Conservation (phyloP, 2,113 vertebrate genomes). For the Rhinogobius similis region DNA sequence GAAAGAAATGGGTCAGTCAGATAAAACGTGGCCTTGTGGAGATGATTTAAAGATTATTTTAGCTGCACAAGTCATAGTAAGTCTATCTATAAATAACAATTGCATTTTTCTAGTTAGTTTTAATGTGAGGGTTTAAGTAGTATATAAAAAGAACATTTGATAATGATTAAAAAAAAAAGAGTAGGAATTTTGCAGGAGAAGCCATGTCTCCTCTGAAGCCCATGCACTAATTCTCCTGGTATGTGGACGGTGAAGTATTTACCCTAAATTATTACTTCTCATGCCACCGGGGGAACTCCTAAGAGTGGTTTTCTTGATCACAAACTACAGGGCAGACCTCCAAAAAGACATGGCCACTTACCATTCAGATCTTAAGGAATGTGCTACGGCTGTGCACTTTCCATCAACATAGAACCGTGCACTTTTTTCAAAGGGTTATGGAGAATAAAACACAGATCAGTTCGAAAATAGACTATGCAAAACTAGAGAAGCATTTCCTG, state of each 20-base stretch:
- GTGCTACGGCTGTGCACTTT: neutral
- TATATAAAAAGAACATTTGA: neutral
- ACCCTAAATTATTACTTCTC: slow-evolving; percentile 21
- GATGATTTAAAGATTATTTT: slow-evolving; percentile 10
- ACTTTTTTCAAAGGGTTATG: neutral
- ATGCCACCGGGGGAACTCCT: neutral
- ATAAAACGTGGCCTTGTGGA: slow-evolving; percentile 38
- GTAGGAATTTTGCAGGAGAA: slow-evolving; percentile 17
- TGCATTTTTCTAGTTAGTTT: neutral
- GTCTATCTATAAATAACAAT: neutral
- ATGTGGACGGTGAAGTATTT: slow-evolving; percentile 35
- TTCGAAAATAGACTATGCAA: neutral
- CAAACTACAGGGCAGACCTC: slow-evolving; percentile 8
- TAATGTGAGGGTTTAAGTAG: neutral
- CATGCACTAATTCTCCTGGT: slow-evolving; percentile 16
- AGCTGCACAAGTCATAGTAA: slow-evolving; percentile 44
- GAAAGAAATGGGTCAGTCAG: slow-evolving; percentile 56
- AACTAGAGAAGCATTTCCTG: neutral
- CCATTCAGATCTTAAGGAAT: slow-evolving; percentile 5
- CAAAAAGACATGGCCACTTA: slow-evolving; percentile 5
- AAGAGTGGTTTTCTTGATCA: slow-evolving; percentile 2
- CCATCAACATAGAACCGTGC: neutral
- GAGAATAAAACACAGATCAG: neutral
- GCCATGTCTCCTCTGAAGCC: slow-evolving; percentile 40
- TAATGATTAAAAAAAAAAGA: neutral